Evolutionary conservation across 2,888 invertebrate genomes (phyloP).

Genomic region (Hirtodrosophila histrioides): DNA sequence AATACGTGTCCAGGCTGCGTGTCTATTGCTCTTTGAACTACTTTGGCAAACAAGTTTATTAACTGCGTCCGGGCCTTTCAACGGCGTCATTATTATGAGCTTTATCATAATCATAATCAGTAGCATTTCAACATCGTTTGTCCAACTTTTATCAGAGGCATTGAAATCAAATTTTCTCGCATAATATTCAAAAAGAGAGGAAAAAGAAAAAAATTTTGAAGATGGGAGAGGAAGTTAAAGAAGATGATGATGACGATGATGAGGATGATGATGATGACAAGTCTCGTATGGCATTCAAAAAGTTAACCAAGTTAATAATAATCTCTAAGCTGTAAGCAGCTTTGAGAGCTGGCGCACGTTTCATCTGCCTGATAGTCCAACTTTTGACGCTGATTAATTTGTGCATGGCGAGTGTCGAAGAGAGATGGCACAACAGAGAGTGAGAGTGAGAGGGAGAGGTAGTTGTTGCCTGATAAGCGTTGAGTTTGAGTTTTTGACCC

Average conservation of each 20-base stretch:
- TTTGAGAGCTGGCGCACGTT: slow-evolving; percentile 37
- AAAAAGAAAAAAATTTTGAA: neutral
- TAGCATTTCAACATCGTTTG: slow-evolving; percentile 11
- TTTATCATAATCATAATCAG: slow-evolving; percentile 40
- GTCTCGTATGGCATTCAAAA: slow-evolving; percentile 26
- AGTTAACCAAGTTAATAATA: slow-evolving; percentile 59
- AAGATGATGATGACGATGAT: neutral
- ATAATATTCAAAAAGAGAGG: neutral
- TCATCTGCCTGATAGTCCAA: slow-evolving; percentile 45
- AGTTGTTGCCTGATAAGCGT: slow-evolving; percentile 36
- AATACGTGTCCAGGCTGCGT: slow-evolving; percentile 20
- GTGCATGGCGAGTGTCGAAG: slow-evolving; percentile 2
- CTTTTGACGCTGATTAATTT: slow-evolving; percentile 55
- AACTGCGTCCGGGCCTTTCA: slow-evolving; percentile 6
- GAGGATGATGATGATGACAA: slow-evolving; percentile 10
- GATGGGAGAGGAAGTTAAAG: neutral
- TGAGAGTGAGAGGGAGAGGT: neutral
- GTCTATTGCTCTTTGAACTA: slow-evolving; percentile 14
- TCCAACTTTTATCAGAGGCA: slow-evolving; percentile 1
- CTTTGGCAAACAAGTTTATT: slow-evolving; percentile 19
- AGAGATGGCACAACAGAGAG: neutral
- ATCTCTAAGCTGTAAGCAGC: slow-evolving; percentile 29
- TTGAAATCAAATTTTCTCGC: slow-evolving; percentile 28
- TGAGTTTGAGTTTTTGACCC: slow-evolving; percentile 29
- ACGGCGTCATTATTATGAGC: slow-evolving; percentile 37